These are phyloP conservation scores for Morone chrysops DNA, from an alignment of 2,113 vertebrate species.

Conservation along the genomic window DNA sequence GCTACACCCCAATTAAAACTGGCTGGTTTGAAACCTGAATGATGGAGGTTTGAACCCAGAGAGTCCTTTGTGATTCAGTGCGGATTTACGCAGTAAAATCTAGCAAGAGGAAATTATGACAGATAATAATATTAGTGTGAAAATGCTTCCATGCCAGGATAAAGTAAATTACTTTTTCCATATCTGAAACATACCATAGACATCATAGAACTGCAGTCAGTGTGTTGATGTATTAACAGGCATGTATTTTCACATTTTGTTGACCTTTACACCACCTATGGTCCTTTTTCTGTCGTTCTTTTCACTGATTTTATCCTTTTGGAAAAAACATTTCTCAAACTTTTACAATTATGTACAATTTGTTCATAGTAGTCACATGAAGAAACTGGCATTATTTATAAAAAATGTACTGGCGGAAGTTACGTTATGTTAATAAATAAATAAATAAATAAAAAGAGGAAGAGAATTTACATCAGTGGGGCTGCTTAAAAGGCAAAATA, in stretches of 20 bases:
- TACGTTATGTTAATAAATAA: too few relatives aligned
- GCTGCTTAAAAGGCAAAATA: neutral
- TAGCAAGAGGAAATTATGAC: neutral
- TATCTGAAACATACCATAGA: too few relatives aligned
- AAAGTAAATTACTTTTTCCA: neutral
- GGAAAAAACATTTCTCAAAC: neutral
- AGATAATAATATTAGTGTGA: neutral
- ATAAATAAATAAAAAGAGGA: neutral
- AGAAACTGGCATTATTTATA: neutral
- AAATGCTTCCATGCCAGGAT: neutral
- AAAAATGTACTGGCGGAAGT: neutral
- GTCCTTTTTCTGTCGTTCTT: neutral
- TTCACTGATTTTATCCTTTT: neutral
- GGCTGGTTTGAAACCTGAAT: too few relatives aligned
- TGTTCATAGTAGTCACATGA: neutral
- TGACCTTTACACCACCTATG: neutral
- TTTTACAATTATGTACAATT: neutral
- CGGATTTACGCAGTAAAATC: constrained; percentile 5
- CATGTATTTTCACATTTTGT: neutral
- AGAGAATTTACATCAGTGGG: neutral
- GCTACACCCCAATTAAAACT: neutral
- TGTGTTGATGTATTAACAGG: neutral
- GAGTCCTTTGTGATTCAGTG: neutral
- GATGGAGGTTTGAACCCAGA: neutral
- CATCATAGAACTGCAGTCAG: neutral